Percentiles rank a stretch among this genome's conserved stretches.
Evolutionary conservation across 1,140 invertebrate species (phyloP).

Genomic region (Bombus balteatus): DNA sequence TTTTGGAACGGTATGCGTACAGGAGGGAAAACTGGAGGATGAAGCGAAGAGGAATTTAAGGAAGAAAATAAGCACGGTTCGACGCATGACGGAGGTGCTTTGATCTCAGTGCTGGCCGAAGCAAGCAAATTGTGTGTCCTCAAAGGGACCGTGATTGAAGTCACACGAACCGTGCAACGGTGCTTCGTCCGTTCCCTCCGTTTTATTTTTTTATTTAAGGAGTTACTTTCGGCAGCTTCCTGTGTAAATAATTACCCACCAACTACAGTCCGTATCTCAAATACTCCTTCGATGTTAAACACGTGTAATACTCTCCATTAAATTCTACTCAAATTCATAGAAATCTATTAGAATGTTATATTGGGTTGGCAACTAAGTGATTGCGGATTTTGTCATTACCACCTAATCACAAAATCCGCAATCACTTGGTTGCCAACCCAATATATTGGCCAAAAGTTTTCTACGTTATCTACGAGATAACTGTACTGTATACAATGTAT

Average conservation of each 20-base stretch:
- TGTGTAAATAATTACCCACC: conserved; percentile 31
- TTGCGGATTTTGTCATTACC: no score
- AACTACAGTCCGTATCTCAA: neutral
- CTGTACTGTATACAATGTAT: neutral
- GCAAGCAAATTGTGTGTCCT: conserved; percentile 41
- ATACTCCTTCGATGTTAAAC: neutral
- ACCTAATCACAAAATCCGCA: no score
- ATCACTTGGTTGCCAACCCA: no score
- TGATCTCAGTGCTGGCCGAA: conserved; percentile 38
- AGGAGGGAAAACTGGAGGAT: neutral
- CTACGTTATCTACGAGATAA: neutral
- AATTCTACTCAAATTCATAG: neutral
- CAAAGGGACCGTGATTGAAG: conserved; percentile 60
- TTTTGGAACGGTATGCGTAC: neutral
- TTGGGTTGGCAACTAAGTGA: no score
- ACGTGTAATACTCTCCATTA: no score
- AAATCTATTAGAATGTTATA: neutral
- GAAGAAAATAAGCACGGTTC: conserved; percentile 36
- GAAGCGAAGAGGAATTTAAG: neutral
- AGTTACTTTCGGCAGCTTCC: conserved; percentile 13
- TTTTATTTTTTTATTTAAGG: conserved; percentile 45
- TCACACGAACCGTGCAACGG: conserved; percentile 59
- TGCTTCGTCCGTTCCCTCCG: conserved; percentile 14
- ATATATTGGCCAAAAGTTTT: no score
- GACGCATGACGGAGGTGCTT: conserved; percentile 42